Base-by-base conservation (phyloP, 1,140 invertebrate species). In the Conopomorpha cramerella region DNA sequence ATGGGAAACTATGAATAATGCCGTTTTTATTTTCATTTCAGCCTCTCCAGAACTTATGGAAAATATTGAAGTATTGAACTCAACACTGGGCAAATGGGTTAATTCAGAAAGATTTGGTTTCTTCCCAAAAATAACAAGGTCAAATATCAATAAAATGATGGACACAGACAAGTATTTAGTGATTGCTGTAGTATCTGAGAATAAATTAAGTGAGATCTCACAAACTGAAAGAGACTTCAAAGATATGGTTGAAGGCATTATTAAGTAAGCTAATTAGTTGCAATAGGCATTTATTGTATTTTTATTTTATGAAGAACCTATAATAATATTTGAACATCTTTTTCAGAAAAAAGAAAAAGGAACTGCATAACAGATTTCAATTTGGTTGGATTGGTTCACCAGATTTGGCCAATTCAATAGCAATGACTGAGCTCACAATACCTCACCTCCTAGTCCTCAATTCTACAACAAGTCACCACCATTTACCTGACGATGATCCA, bases 331-430 rank as follows among this genome's bases (percentile, higher is more conserved):
- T 17, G 16, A 10, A 2, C 13, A 6, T 3, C 8, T 3, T 39
- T 64, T 60, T 27, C 41, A 81, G 85, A 43, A 86, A 82, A 36
- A 87, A 90, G 68, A 81, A 88, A 39, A 81, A 86, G 39, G 86
- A 88, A 41, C 90, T 92, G 56, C 91, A 94, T 52, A 82, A 87
- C 29, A 64, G 85, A 53, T 95, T 96, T 63, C 91, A 96, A 64
- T 97, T 97, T 82, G 93, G 93, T 16, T 97, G 93, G 93, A 83
- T 88, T 64, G 91, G 90, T 0, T 88, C 81, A 49, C 87, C 90
- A 11, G 88, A 92, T 18, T 68, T 97, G 46, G 91, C 92, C 3
- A 96, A 95, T 78, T 90, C 89, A 28, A 92, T 98, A 59, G 92
- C 92, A 1, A 92, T 96, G 87, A 85, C 84, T 45, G 81, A 86